These are phyloP conservation scores for Anser cygnoides DNA, from an alignment of 2,113 vertebrate genomes.

Conservation along the genomic window DNA sequence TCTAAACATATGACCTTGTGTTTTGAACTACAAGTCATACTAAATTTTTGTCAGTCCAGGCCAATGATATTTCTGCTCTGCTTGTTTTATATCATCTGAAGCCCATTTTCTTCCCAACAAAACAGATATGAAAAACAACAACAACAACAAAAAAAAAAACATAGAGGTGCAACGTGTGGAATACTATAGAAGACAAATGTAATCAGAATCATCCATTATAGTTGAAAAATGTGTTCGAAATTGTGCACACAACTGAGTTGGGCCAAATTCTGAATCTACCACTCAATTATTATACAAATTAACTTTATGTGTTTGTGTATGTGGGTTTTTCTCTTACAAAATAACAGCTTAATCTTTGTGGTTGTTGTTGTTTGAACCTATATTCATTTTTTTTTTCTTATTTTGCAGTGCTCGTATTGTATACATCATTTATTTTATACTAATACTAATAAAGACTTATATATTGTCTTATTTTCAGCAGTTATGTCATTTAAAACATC, in stretches of 20 bases:
- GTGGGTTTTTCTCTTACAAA: background rate
- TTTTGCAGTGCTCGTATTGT: background rate
- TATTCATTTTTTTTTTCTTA: background rate
- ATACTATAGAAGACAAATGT: background rate
- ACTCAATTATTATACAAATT: background rate
- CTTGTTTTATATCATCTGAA: background rate
- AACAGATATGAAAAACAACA: background rate
- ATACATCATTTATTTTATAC: background rate
- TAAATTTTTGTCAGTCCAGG: background rate
- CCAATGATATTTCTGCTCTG: background rate
- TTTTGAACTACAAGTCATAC: background rate
- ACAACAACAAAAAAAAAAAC: background rate
- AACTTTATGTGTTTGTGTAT: background rate
- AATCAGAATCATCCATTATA: background rate
- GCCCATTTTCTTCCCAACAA: background rate
- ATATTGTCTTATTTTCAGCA: background rate
- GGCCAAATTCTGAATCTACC: background rate
- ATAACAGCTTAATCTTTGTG: background rate
- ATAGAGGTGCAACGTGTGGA: background rate
- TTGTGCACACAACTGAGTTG: background rate
- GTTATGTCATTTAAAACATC: background rate
- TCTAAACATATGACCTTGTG: background rate
- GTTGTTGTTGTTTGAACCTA: background rate
- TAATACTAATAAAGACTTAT: background rate
- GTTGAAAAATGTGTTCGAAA: background rate